Conservation (phyloP, 2,888 invertebrate species). For the Heteromyza rotundicornis region DNA sequence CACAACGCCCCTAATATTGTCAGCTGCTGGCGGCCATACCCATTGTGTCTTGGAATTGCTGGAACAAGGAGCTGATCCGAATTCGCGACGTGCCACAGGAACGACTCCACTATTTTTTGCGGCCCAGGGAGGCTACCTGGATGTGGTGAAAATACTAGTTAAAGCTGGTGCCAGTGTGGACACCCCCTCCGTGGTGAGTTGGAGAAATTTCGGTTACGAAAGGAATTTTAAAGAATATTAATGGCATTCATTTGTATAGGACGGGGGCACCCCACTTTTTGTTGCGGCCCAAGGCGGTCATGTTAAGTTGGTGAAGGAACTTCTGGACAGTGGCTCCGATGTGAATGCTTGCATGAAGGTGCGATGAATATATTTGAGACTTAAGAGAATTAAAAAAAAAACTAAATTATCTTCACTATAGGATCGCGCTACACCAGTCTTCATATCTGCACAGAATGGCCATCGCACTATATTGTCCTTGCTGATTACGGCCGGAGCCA, state of each 20-base stretch:
- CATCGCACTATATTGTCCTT: conserved; percentile 80
- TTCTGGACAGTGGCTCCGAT: conserved; percentile 81
- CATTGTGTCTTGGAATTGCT: conserved; percentile 84
- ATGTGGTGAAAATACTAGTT: conserved; percentile 79
- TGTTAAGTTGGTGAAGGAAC: conserved; percentile 82
- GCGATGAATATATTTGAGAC: conserved; percentile 28
- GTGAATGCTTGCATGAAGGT: conserved; percentile 87
- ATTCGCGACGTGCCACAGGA: conserved; percentile 85
- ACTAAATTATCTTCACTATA: conserved; percentile 55
- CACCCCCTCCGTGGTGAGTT: conserved; percentile 76
- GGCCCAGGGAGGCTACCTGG: conserved; percentile 88
- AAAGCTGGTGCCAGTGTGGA: conserved; percentile 81
- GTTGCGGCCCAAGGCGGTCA: conserved; percentile 92
- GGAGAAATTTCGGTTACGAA: background rate
- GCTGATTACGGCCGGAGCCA: conserved; percentile 76
- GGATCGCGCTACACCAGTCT: conserved; percentile 91
- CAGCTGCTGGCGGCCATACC: conserved; percentile 88
- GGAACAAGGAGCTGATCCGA: conserved; percentile 90
- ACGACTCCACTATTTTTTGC: conserved; percentile 94
- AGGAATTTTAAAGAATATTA: background rate
- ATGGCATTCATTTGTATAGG: conserved; percentile 66
- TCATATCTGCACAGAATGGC: conserved; percentile 94
- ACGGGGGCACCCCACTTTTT: conserved; percentile 94
- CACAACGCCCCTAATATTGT: conserved; percentile 90
- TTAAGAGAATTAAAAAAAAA: too few species aligned